phyloP scores from a whole-genome alignment of 2,888 invertebrate genomes.

The Oconnorella tubifera region DNA sequence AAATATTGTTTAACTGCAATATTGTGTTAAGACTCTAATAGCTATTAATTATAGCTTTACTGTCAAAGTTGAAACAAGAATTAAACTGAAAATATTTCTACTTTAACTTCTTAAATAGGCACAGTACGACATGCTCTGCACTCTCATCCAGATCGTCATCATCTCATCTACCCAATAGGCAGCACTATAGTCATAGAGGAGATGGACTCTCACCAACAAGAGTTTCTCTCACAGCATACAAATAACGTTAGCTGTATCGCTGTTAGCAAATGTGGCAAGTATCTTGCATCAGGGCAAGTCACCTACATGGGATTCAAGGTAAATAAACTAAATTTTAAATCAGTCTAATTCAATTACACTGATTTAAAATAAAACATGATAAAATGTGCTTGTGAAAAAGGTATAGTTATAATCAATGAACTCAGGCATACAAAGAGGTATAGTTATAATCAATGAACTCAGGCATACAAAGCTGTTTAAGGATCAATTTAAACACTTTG shows the following conservation, averaged over 20 bases:
- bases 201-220: slow-evolving; percentile 45
- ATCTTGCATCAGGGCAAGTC: slow-evolving; percentile 82
- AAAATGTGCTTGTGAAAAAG: not conserved
- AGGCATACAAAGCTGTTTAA: no score
- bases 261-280: slow-evolving; percentile 68
- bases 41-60: no score
- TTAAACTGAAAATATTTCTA: not conserved
- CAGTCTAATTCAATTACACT: not conserved
- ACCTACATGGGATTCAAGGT: slow-evolving; percentile 87
- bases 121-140: slow-evolving; percentile 43
- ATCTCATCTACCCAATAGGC: slow-evolving; percentile 56
- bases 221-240: slow-evolving; percentile 53
- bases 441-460: no score
- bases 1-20: no score
- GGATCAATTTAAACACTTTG: no score
- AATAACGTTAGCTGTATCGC: slow-evolving; percentile 54
- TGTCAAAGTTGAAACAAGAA: not conserved
- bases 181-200: slow-evolving; percentile 56
- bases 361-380: not conserved
- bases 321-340: no score
- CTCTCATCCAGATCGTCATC: slow-evolving; percentile 54
- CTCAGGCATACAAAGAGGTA: no score
- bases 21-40: no score
- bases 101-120: slow-evolving; percentile 21
- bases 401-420: not conserved